phyloP scores from a whole-genome alignment of 2,113 vertebrate species.

The Fregetta grallaria region DNA sequence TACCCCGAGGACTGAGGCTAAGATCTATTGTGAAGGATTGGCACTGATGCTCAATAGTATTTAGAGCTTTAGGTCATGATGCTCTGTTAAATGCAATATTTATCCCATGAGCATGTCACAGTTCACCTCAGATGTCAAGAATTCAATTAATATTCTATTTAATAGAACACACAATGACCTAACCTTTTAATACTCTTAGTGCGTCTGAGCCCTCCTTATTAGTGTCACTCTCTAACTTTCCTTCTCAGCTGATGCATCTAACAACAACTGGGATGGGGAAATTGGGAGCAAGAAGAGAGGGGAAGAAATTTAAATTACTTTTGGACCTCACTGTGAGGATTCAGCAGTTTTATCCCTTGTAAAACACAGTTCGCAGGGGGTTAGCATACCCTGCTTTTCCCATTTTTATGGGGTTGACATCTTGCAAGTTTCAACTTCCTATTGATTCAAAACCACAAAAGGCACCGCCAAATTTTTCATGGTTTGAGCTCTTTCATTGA shows the following conservation, averaged over 20 bases:
- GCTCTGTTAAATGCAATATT: slow-evolving; percentile 52
- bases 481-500: not conserved
- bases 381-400: not conserved
- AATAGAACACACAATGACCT: slow-evolving; percentile 45
- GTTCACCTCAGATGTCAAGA: slow-evolving; percentile 50
- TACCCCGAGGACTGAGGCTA: not conserved
- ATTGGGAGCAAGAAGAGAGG: slow-evolving; percentile 5
- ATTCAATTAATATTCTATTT: slow-evolving; percentile 61
- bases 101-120: slow-evolving; percentile 54
- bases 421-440: not conserved
- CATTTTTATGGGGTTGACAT: not conserved
- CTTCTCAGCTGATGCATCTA: slow-evolving; percentile 20
- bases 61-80: slow-evolving; percentile 31
- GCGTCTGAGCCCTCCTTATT: slow-evolving; percentile 17
- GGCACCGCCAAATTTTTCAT: not conserved
- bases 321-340: slow-evolving; percentile 43
- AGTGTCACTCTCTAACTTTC: slow-evolving; percentile 44
- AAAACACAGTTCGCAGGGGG: not conserved
- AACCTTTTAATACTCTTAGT: slow-evolving; percentile 52
- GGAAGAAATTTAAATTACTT: slow-evolving; percentile 22
- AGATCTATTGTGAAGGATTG: slow-evolving; percentile 8
- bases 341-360: slow-evolving; percentile 16
- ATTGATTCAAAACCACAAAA: not conserved
- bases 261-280: slow-evolving; percentile 1
- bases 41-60: not conserved